Evolutionary conservation across 1,140 invertebrate species (phyloP).

Genomic region (Drosophila pandora): DNA sequence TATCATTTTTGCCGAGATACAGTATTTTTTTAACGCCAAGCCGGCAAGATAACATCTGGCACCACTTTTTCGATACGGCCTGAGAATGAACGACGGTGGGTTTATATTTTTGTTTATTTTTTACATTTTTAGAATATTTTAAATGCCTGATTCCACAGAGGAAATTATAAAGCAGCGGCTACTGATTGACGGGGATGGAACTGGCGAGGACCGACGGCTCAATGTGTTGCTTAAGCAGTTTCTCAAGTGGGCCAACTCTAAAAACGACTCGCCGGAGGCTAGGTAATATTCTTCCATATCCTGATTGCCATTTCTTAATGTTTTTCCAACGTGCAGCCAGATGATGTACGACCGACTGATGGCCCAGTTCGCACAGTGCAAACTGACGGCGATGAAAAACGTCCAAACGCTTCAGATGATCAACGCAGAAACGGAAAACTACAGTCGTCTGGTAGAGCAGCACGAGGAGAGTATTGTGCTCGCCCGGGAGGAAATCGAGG

Average conservation of each 20-base stretch:
- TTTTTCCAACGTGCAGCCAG: constrained; percentile 83
- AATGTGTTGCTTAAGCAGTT: constrained; percentile 94
- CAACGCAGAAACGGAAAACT: constrained; percentile 92
- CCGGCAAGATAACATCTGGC: too few relatives aligned
- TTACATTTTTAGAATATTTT: not conserved
- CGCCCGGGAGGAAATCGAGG: constrained; percentile 90
- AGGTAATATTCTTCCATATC: constrained; percentile 84
- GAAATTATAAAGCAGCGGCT: constrained; percentile 95
- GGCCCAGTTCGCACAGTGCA: constrained; percentile 92
- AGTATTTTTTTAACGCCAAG: too few relatives aligned
- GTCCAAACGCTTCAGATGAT: constrained; percentile 92
- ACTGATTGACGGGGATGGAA: constrained; percentile 92
- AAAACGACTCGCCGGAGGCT: constrained; percentile 88
- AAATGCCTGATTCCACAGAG: constrained; percentile 28
- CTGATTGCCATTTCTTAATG: not conserved
- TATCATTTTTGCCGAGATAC: too few relatives aligned
- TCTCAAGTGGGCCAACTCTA: constrained; percentile 93
- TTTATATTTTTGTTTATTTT: constrained; percentile 5
- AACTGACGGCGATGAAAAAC: constrained; percentile 94
- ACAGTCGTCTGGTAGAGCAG: constrained; percentile 90
- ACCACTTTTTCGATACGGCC: too few relatives aligned
- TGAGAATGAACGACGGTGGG: too few relatives aligned
- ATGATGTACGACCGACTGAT: constrained; percentile 91
- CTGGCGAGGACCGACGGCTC: constrained; percentile 95
- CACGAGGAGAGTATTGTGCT: constrained; percentile 91